Evolutionary conservation across 2,113 vertebrate species (phyloP).

Genomic region (Lepidiolamprologus cunningtoni): DNA sequence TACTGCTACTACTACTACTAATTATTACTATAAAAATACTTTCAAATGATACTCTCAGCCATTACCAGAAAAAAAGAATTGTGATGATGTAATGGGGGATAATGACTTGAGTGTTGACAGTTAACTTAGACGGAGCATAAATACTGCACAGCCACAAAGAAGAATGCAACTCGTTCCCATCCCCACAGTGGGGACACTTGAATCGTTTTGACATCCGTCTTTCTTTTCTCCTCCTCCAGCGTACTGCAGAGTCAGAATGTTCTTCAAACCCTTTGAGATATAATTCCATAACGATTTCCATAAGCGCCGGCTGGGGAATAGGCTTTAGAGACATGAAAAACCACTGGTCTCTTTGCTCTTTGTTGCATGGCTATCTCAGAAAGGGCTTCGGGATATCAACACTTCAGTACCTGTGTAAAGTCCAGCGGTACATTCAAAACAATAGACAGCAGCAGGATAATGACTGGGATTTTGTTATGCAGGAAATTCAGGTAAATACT

Average conservation of each 20-base stretch:
- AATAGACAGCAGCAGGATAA: not conserved
- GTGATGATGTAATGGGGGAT: not conserved
- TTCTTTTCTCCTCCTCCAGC: slow-evolving; percentile 37
- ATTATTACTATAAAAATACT: not conserved
- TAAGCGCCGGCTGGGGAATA: slow-evolving; percentile 55
- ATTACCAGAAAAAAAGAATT: not conserved
- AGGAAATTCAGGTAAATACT: not conserved
- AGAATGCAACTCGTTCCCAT: not conserved
- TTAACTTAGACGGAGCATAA: not conserved
- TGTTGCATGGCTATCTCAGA: slow-evolving; percentile 54
- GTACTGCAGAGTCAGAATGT: slow-evolving; percentile 40
- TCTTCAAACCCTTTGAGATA: slow-evolving; percentile 52
- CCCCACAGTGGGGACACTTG: slow-evolving; percentile 23
- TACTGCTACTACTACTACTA: accelerated
- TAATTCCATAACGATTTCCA: slow-evolving; percentile 65
- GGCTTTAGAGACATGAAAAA: slow-evolving; percentile 48
- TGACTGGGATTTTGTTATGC: not conserved
- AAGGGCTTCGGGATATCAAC: not conserved
- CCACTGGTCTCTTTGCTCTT: slow-evolving; percentile 44
- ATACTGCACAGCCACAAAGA: not conserved
- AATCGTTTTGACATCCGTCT: slow-evolving; percentile 65
- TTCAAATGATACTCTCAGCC: not conserved
- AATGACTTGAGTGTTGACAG: not conserved
- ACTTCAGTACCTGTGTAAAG: not conserved
- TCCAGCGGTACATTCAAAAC: not conserved